Base-by-base conservation (phyloP, 2,888 invertebrate species). In the Liposcelis brunnea region DNA sequence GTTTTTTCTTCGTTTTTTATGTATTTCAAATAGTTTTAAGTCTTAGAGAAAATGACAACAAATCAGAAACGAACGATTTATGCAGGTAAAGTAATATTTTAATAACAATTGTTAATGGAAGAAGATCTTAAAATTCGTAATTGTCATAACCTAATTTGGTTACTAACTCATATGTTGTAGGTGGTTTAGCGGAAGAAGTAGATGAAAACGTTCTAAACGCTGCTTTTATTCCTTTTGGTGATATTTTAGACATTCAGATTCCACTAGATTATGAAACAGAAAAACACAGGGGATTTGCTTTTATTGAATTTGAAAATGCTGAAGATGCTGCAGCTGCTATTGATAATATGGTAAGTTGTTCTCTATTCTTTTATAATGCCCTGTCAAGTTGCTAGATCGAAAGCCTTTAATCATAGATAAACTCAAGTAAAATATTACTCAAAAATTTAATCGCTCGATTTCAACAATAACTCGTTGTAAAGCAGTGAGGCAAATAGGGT, bases 261-360 rank as follows among this genome's bases (percentile, higher is more conserved):
- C 98, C 98, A 8, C 69, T 97, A 43, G 98, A 98, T 68, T 98
- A 95, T 69, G 94, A 97, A 65, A 80, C 83, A 45, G 93, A 95
- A 59, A 93, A 91, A 59, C 95, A 97, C 59, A 72, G 95, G 58
- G 95, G 95, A n/a, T 98, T 95, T 67, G 94, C 95, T 1, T 98
- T 99, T 61, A 82, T 99, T 51, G 98, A 98, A 66, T 98, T 91
- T 67, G 98, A 98, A 66, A 74, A 78, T 52, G 82, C 89, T 7
- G 97, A 97, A 67, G 98, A 98, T 74, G 95, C 97, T n/a, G 83
- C 89, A 8, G 87, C 94, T 31, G 95, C 97, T 40, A 95, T 98
- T 55, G 97, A 98, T 64, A 98, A 98, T 59, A 95, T 98, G 97
- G 90, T 90, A 65, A 58, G 61, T 50, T n/a, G n/a, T n/a, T n/a